Percentiles rank a stretch among this genome's conserved stretches.
These are phyloP conservation scores for Pan paniscus DNA, from an alignment of 2,113 vertebrate genomes.

Conservation along the genomic window DNA sequence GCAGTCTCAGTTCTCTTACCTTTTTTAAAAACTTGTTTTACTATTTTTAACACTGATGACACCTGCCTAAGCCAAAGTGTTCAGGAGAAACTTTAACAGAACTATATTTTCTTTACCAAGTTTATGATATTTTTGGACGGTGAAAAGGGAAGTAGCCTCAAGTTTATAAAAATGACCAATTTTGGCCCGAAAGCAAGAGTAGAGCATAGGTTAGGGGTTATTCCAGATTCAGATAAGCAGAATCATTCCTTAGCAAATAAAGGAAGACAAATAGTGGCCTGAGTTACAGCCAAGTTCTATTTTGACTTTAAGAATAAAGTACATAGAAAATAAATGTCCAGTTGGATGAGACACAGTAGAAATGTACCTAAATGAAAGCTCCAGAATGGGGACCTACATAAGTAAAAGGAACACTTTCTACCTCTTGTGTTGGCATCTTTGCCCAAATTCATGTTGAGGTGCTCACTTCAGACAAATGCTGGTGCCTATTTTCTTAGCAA, in stretches of 20 bases:
- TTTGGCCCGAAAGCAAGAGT: not conserved
- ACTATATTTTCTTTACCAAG: slow-evolving; percentile 32
- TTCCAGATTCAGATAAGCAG: not conserved
- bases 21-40: not conserved
- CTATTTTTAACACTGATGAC: slow-evolving; percentile 5
- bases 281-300: not conserved
- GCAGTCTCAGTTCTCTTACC: not conserved
- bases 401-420: not conserved
- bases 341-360: not conserved
- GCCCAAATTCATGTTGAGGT: not conserved
- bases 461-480: not conserved
- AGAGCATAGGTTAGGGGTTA: not conserved
- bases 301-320: slow-evolving; percentile 21
- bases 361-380: slow-evolving; percentile 32
- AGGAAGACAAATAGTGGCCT: not conserved
- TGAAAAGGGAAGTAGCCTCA: slow-evolving; percentile 27
- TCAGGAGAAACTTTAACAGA: slow-evolving; percentile 33
- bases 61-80: not conserved
- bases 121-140: slow-evolving; percentile 35
- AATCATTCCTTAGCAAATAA: slow-evolving; percentile 30
- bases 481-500: not conserved
- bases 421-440: not conserved
- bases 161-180: not conserved
- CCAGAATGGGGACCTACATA: not conserved
- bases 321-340: not conserved